These are phyloP conservation scores for Toxostoma redivivum DNA, from an alignment of 2,113 vertebrate species.

Conservation along the genomic window DNA sequence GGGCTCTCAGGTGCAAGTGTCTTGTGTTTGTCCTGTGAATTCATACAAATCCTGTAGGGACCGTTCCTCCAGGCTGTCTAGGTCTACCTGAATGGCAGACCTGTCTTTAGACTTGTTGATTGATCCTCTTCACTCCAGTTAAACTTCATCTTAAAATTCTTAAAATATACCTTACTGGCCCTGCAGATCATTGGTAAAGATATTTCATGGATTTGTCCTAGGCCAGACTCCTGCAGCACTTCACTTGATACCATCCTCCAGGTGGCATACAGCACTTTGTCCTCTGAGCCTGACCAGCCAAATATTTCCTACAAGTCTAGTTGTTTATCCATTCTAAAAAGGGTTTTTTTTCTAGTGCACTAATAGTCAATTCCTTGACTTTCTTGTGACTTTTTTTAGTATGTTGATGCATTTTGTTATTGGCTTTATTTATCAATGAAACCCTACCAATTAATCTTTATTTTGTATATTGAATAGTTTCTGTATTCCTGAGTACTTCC, in stretches of 20 bases:
- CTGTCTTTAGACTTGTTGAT: neutral
- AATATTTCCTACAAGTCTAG: neutral
- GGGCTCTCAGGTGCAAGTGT: neutral
- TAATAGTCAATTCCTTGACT: neutral
- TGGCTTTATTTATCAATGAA: neutral
- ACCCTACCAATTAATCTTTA: neutral
- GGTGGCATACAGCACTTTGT: neutral
- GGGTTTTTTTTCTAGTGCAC: neutral
- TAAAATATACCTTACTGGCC: neutral
- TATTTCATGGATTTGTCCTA: neutral
- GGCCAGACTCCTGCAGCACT: neutral
- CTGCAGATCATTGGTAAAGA: neutral
- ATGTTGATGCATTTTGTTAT: neutral
- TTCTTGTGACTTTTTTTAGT: neutral
- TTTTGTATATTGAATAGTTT: neutral
- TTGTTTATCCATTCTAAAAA: neutral
- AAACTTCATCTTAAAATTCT: neutral
- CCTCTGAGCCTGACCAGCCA: neutral
- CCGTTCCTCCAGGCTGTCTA: neutral
- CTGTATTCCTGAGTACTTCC: neutral
- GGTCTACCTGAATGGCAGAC: neutral
- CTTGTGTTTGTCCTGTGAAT: neutral
- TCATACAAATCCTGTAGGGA: neutral
- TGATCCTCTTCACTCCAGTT: neutral
- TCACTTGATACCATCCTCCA: neutral